These are phyloP conservation scores for Phaenicophaeus curvirostris DNA, from an alignment of 2,797 vertebrate genomes.

Conservation along the genomic window DNA sequence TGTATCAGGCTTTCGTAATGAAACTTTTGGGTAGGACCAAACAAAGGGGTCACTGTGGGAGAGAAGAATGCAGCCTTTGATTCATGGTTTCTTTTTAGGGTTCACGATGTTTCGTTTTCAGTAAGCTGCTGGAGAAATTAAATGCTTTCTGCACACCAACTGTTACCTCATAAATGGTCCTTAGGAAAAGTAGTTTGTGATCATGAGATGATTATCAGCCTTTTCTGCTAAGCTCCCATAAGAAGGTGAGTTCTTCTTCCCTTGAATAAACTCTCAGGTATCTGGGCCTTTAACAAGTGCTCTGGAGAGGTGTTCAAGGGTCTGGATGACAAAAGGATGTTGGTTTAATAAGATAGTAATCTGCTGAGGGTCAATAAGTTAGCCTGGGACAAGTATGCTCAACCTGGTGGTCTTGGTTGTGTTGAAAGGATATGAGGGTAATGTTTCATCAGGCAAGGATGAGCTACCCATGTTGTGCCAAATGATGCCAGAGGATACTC, in stretches of 20 bases:
- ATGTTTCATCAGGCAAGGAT: not conserved
- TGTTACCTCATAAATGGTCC: slow-evolving; percentile 61
- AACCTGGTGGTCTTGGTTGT: not conserved
- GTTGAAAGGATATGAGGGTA: not conserved
- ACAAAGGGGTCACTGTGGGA: slow-evolving; percentile 67
- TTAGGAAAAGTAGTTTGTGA: slow-evolving; percentile 51
- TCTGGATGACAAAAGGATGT: not conserved
- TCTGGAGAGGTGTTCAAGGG: slow-evolving; percentile 5
- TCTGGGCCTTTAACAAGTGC: not conserved
- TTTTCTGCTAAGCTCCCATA: slow-evolving; percentile 15
- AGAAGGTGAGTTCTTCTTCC: not conserved
- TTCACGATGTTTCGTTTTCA: not conserved
- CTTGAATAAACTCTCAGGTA: not conserved
- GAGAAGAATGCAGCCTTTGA: slow-evolving; percentile 67
- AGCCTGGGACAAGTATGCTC: not conserved
- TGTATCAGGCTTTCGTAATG: slow-evolving; percentile 59
- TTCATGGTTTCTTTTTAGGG: slow-evolving; percentile 35
- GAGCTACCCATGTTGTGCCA: not conserved
- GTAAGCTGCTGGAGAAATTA: slow-evolving; percentile 22
- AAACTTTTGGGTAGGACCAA: slow-evolving; percentile 54
- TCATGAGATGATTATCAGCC: slow-evolving; percentile 51
- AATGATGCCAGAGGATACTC: not conserved
- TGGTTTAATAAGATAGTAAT: not conserved
- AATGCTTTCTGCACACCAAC: slow-evolving; percentile 38
- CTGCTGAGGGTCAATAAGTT: not conserved